These are phyloP conservation scores for Rhadinocentrus ornatus DNA, from an alignment of 2,797 vertebrate genomes.

Conservation along the genomic window DNA sequence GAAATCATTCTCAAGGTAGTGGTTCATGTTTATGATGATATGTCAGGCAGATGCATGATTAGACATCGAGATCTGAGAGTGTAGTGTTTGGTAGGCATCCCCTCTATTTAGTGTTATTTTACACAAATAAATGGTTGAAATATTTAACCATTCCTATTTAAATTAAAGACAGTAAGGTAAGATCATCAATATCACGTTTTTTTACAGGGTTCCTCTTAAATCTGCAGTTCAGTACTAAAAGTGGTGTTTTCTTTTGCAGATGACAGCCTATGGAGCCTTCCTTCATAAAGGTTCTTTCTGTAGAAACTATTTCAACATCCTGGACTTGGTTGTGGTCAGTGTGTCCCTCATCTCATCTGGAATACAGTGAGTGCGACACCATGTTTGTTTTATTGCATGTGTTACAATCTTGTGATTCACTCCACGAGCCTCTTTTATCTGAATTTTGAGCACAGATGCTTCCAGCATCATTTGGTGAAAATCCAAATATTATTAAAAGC, in stretches of 20 bases:
- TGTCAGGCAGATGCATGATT: too few species aligned
- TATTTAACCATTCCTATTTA: not conserved
- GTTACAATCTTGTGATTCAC: not conserved
- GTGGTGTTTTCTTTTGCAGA: constrained; percentile 78
- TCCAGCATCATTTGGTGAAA: not conserved
- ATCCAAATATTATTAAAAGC: constrained; percentile 16
- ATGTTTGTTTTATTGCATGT: constrained; percentile 19
- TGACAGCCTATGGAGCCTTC: constrained; percentile 98
- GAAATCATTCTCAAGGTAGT: constrained; percentile 99
- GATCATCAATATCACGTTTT: not conserved
- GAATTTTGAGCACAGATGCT: not conserved
- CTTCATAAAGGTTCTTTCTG: constrained; percentile 99
- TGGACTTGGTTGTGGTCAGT: constrained; percentile 98
- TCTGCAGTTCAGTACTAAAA: not conserved
- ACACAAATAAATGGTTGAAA: not conserved
- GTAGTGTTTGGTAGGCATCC: too few species aligned
- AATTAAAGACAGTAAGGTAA: not conserved
- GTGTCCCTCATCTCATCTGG: constrained; percentile 99
- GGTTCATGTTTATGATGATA: not conserved
- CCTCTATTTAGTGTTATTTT: not conserved
- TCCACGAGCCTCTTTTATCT: not conserved
- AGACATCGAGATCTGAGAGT: too few species aligned
- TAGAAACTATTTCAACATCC: constrained; percentile 98
- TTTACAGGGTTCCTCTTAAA: not conserved
- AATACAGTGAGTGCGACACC: constrained; percentile 92